phyloP scores from a whole-genome alignment of 2,113 vertebrate species.

The Istiophorus platypterus region DNA sequence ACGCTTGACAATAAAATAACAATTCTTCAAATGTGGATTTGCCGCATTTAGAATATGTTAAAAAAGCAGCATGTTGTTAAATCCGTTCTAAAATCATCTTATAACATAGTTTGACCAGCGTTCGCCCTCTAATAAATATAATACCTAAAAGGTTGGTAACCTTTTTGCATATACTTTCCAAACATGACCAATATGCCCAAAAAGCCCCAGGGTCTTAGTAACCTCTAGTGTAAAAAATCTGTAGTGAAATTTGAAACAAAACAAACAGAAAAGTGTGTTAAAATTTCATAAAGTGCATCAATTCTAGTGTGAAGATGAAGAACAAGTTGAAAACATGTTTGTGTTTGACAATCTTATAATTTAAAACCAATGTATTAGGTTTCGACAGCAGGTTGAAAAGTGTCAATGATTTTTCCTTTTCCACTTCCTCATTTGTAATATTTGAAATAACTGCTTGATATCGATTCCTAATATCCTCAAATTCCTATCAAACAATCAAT shows the following conservation, averaged over 20 bases:
- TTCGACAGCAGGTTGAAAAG: conserved; percentile 12
- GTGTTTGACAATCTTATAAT: conserved; percentile 28
- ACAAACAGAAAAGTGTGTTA: conserved; percentile 44
- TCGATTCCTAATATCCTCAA: neutral
- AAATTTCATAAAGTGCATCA: conserved; percentile 74
- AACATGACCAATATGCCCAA: conserved; percentile 21
- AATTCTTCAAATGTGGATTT: conserved; percentile 47
- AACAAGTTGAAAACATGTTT: conserved; percentile 12
- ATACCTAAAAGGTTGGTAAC: conserved; percentile 67
- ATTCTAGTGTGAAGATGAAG: conserved; percentile 52
- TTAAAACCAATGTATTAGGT: conserved; percentile 10
- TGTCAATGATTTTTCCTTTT: neutral
- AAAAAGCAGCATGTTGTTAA: conserved; percentile 36
- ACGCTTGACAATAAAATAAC: conserved; percentile 33
- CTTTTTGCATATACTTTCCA: conserved; percentile 60
- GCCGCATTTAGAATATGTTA: conserved; percentile 38
- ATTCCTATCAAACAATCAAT: neutral
- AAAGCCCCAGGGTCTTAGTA: conserved; percentile 15
- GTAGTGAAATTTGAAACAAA: conserved; percentile 48
- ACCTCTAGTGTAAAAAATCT: conserved; percentile 35
- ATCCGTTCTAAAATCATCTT: conserved; percentile 24
- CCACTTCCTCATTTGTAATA: conserved; percentile 6
- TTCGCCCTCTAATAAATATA: conserved; percentile 76
- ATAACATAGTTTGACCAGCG: conserved; percentile 41
- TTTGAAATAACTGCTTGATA: conserved; percentile 11